Evolutionary conservation across 2,797 vertebrate genomes (phyloP).

Genomic region (Alouatta caraya): DNA sequence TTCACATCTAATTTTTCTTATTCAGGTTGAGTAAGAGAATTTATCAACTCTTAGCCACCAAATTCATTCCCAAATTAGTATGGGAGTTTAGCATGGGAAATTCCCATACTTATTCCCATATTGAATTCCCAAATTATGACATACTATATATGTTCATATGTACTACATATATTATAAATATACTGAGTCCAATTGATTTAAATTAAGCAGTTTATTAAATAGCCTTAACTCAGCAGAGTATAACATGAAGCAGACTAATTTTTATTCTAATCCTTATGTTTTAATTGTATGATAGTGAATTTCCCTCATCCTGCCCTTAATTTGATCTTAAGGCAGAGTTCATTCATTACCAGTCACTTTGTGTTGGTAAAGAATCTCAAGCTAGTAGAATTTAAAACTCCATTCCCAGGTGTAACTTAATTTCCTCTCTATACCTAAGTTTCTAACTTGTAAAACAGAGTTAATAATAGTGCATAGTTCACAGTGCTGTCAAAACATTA

Average conservation of each 20-base stretch:
- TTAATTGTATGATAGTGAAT: not conserved
- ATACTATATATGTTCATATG: not conserved
- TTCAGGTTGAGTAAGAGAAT: not conserved
- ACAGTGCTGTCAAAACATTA: not conserved
- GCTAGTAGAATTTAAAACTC: not conserved
- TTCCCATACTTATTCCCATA: too few species aligned
- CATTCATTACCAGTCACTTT: not conserved
- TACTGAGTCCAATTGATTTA: not conserved
- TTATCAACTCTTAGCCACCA: not conserved
- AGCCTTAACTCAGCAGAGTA: not conserved
- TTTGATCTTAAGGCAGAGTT: not conserved
- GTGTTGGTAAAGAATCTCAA: not conserved
- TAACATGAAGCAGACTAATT: not conserved
- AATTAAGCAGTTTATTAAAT: not conserved
- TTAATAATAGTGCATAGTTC: not conserved
- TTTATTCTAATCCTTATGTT: not conserved
- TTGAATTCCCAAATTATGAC: not conserved
- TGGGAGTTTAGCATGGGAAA: too few species aligned
- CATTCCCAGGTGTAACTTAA: not conserved
- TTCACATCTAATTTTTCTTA: not conserved
- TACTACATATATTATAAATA: not conserved
- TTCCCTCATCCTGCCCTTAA: not conserved
- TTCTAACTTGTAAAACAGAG: not conserved
- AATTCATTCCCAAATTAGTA: not conserved
- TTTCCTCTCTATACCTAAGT: not conserved